Conservation (phyloP, 2,797 vertebrate species). For the Atherinosoma microstoma region DNA sequence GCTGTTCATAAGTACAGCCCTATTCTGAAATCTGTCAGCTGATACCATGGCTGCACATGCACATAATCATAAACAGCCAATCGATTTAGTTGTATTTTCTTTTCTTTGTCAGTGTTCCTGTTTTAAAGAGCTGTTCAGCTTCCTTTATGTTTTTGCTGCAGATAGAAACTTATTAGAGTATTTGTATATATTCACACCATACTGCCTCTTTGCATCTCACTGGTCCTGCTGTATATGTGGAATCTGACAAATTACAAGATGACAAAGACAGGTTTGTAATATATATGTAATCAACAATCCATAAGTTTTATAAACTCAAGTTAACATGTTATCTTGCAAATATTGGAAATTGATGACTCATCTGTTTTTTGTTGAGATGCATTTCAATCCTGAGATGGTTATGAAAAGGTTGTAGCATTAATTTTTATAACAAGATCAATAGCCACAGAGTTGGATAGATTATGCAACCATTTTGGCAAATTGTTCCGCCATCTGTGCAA, state of each 20-base stretch:
- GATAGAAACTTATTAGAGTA: constrained; percentile 11
- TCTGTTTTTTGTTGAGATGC: neutral
- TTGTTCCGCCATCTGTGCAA: constrained; percentile 4
- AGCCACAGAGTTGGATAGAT: neutral
- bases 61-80: constrained; percentile 12
- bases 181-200: constrained; percentile 34
- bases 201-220: constrained; percentile 16
- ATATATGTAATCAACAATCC: neutral
- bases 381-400: constrained; percentile 8
- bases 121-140: constrained; percentile 14
- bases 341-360: neutral
- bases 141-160: constrained; percentile 17
- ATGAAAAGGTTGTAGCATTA: constrained; percentile 41
- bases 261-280: neutral
- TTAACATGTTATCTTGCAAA: neutral
- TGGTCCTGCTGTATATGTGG: constrained; percentile 24
- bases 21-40: constrained; percentile 17
- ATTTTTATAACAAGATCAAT: constrained; percentile 34
- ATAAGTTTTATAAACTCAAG: constrained; percentile 12
- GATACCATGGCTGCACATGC: constrained; percentile 19
- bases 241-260: neutral
- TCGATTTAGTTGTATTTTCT: constrained; percentile 16
- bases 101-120: constrained; percentile 13
- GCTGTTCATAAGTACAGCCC: constrained; percentile 8
- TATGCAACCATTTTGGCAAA: constrained; percentile 31